Percentiles rank a stretch among this genome's conserved stretches.
Evolutionary conservation across 1,140 invertebrate species (phyloP).

Genomic region (Camponotus vicinus): DNA sequence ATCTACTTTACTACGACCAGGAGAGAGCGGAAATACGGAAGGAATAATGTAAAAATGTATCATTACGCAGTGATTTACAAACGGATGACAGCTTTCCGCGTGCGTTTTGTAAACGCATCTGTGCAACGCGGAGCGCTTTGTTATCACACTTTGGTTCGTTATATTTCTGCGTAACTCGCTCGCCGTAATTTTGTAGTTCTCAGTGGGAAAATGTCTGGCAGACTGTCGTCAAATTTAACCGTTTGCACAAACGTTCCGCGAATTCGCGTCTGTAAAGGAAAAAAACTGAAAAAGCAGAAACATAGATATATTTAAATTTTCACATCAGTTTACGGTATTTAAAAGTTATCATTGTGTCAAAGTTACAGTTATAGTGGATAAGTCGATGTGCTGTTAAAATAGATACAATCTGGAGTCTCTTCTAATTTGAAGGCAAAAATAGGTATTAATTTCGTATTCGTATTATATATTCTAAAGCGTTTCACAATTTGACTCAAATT

Average conservation of each 20-base stretch:
- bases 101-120: conserved; percentile 46
- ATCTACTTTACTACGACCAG: neutral
- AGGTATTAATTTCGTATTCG: neutral
- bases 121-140: conserved; percentile 26
- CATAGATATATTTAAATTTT: conserved; percentile 50
- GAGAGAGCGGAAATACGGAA: conserved; percentile 13
- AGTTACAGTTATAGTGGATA: neutral
- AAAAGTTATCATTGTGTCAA: neutral
- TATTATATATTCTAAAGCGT: neutral
- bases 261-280: conserved; percentile 26
- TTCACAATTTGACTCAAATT: neutral
- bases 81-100: conserved; percentile 33
- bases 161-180: conserved; percentile 36
- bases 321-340: conserved; percentile 31
- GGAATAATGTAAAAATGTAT: conserved; percentile 34
- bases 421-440: neutral
- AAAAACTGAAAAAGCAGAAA: conserved; percentile 12
- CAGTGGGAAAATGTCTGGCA: conserved; percentile 41
- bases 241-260: conserved; percentile 1
- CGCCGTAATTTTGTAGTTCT: conserved; percentile 40
- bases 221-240: conserved; percentile 48
- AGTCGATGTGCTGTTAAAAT: neutral
- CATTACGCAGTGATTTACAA: conserved; percentile 48
- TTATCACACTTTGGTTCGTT: conserved; percentile 59
- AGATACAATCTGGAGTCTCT: neutral